A percentile compares a stretch with the other conserved stretches of the same genome.
These are phyloP conservation scores for Gracilinanus agilis DNA, from an alignment of 2,113 vertebrate genomes.

Conservation along the genomic window DNA sequence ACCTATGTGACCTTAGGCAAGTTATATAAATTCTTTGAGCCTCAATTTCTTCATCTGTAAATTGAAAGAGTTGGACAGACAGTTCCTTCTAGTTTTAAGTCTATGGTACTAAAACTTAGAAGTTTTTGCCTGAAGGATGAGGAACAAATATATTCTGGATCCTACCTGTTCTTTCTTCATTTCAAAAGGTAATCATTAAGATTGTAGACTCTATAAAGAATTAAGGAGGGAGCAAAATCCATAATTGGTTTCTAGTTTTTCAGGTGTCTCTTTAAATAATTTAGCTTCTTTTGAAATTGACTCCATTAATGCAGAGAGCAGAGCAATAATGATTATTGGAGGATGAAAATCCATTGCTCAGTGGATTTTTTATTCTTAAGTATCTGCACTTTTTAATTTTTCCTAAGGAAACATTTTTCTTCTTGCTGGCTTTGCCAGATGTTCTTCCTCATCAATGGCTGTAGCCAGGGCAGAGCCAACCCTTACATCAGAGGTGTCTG, in stretches of 20 bases:
- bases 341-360: not conserved
- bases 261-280: not conserved
- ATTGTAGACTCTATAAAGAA: not conserved
- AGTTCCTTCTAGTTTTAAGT: too few relatives aligned
- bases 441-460: conserved; percentile 62
- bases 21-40: too few relatives aligned
- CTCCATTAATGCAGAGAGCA: conserved; percentile 14
- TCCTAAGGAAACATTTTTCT: conserved; percentile 55
- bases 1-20: too few relatives aligned
- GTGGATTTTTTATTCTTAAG: conserved; percentile 26
- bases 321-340: conserved; percentile 32
- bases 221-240: not conserved
- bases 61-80: too few relatives aligned
- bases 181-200: not conserved
- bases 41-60: too few relatives aligned
- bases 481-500: conserved; percentile 72
- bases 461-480: conserved; percentile 55
- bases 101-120: not conserved
- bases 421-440: conserved; percentile 54
- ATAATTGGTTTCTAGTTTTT: not conserved
- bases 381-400: conserved; percentile 29
- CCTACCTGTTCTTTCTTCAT: not conserved
- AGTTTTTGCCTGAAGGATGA: not conserved
- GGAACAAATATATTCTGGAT: not conserved
- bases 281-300: not conserved